These are phyloP conservation scores for Paraplagusia blochii DNA, from an alignment of 2,113 vertebrate genomes.

Conservation along the genomic window DNA sequence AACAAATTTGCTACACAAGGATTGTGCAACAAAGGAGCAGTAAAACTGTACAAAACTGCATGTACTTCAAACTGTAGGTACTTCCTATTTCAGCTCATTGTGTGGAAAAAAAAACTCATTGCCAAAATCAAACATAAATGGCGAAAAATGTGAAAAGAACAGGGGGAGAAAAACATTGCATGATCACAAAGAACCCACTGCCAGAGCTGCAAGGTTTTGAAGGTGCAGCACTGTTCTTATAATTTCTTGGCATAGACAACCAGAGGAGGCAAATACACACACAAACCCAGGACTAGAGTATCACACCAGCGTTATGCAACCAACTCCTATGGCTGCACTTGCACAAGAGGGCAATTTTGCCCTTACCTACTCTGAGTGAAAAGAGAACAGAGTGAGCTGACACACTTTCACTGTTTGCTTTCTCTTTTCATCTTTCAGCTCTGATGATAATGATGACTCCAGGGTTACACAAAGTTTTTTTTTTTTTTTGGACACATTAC, in stretches of 20 bases:
- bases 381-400: neutral
- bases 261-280: slow-evolving; percentile 40
- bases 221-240: slow-evolving; percentile 61
- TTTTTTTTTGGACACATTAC: slow-evolving; percentile 8
- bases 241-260: slow-evolving; percentile 66
- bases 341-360: slow-evolving; percentile 50
- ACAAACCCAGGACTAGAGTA: slow-evolving; percentile 29
- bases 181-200: slow-evolving; percentile 37
- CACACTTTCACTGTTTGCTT: slow-evolving; percentile 23
- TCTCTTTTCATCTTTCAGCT: slow-evolving; percentile 32
- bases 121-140: slow-evolving; percentile 4
- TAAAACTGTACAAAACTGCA: no score
- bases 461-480: slow-evolving; percentile 18
- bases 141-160: slow-evolving; percentile 21
- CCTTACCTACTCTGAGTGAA: slow-evolving; percentile 48
- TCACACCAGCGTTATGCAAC: slow-evolving; percentile 68
- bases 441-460: slow-evolving; percentile 29
- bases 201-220: slow-evolving; percentile 51
- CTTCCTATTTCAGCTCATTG: slow-evolving; percentile 5
- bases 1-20: no score
- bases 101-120: slow-evolving; percentile 18
- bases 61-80: no score
- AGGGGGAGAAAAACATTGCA: slow-evolving; percentile 21
- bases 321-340: slow-evolving; percentile 55
- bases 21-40: no score